Evolutionary conservation across 2,888 invertebrate genomes (phyloP).

Genomic region (Isoperla grammatica): DNA sequence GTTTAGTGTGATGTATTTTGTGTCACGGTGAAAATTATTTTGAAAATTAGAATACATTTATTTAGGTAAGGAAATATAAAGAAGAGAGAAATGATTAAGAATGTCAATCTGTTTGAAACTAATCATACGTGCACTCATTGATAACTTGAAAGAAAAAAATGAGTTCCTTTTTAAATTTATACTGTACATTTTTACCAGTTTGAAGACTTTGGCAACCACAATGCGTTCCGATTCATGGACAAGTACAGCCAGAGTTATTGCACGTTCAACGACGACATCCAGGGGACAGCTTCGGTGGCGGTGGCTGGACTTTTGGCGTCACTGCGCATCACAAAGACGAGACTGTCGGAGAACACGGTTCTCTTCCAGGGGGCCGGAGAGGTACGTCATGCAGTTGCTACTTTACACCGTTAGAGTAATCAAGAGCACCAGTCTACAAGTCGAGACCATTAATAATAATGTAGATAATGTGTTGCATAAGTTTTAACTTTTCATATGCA

Average conservation of each 20-base stretch:
- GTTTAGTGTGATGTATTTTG: no score
- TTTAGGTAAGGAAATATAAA: no score
- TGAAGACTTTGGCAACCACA: conserved; percentile 97
- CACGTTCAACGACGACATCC: conserved; percentile 99
- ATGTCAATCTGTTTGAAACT: no score
- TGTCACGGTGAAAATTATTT: no score
- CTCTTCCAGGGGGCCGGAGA: conserved; percentile 97
- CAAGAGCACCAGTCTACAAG: neutral
- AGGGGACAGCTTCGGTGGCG: conserved; percentile 95
- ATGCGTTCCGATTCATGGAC: conserved; percentile 88
- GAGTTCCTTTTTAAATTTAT: neutral
- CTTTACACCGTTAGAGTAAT: no score
- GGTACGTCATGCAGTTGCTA: conserved; percentile 49
- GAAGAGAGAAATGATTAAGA: no score
- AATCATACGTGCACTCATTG: no score
- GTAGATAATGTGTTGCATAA: neutral
- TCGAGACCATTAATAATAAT: no score
- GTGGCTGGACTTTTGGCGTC: conserved; percentile 90
- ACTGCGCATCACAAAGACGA: conserved; percentile 73
- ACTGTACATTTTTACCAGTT: conserved; percentile 55
- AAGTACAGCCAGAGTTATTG: conserved; percentile 86
- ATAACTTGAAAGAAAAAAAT: neutral
- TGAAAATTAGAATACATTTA: no score
- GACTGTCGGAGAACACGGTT: conserved; percentile 76
- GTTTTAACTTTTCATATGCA: no score